Evolutionary conservation across 2,797 vertebrate genomes (phyloP), one percentile per base, ranked within the genome.

Genomic region (Enteromius fasciolatus): DNA sequence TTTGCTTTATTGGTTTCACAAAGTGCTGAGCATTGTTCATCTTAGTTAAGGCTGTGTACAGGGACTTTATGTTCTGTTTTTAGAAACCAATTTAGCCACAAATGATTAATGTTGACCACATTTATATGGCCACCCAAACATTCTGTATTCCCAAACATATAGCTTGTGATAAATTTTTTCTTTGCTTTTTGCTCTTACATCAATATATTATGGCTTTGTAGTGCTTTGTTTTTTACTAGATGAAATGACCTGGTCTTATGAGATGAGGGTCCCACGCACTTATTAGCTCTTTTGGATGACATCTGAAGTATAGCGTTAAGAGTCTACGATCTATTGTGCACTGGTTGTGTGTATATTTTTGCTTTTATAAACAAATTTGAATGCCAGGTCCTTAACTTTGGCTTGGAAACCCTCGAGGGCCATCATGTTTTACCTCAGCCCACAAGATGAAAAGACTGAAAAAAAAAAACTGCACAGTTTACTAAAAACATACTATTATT

Each of bases 271-370:
- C 70, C 85, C 48, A 86, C 80, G 1, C 57, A 76, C 67, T 75
- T 28, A 77, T 82, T 84, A 81, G 52, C 39, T 64, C 25, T 76
- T 82, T 67, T 85, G 59, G 64, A 80, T 76, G 57, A 78, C 50
- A 52, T 82, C 46, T 79, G 41, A 82, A 81, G 12, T 36, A 57
- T 39, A 36, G 15, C 31, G 2, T 61, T 28, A 64, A 75, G 64
- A 69, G 73, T 25, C 61, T 66, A 52, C 18, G 67, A 20, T 72
- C 20, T 75, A 25, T 59, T 76, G 57, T 76, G 44, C 23, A 28
- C 23, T 63, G 20, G 17, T 76, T 76, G 12, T 63, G 17, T 78
- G 39, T 18, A 50, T 33, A 66, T 14, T 59, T 76, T 14, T 25
- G 18, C 41, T 20, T 31, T 78, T 50, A 11, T 64, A 23, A 64